A percentile compares a stretch with the other conserved stretches of the same genome.
Conservation (phyloP, 30 jellyfish, hydroid and myxozoan genomes). For the Phacellophora camtschatica region DNA sequence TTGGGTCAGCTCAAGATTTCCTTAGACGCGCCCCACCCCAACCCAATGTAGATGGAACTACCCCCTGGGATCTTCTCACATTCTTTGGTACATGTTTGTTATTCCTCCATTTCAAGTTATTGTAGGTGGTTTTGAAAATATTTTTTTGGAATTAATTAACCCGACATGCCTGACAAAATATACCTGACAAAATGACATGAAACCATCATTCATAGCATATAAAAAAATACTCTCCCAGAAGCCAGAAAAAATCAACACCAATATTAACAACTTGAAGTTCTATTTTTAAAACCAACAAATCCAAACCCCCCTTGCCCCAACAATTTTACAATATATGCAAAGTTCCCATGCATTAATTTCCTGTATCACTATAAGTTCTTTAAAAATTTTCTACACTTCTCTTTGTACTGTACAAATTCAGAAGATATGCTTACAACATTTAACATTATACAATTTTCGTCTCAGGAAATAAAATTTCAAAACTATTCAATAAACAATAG, state of each 20-base stretch:
- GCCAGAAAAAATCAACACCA: background rate
- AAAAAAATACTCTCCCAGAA: too few relatives aligned
- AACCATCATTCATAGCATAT: too few relatives aligned
- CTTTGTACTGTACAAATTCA: constrained; percentile 40
- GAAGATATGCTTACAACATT: constrained; percentile 50
- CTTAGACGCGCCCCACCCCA: too few relatives aligned
- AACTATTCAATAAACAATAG: constrained; percentile 38
- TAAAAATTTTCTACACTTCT: background rate
- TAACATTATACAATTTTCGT: constrained; percentile 42
- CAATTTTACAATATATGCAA: constrained; percentile 52
- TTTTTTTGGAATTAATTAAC: too few relatives aligned
- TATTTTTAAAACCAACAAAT: background rate
- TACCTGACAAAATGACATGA: too few relatives aligned
- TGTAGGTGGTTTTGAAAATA: too few relatives aligned
- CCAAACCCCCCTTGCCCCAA: constrained; percentile 21
- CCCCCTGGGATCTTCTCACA: too few relatives aligned
- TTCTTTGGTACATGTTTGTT: too few relatives aligned
- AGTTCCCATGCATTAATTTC: background rate
- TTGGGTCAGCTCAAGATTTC: too few relatives aligned
- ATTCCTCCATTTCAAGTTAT: too few relatives aligned
- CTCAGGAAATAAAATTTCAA: constrained; percentile 27
- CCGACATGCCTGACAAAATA: too few relatives aligned
- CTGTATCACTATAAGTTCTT: background rate
- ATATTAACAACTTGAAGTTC: constrained; percentile 7
- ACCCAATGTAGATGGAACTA: too few relatives aligned